Percentiles rank a stretch among this genome's conserved stretches.
Evolutionary conservation across 2,113 vertebrate genomes (phyloP).

Genomic region (Pomatorhinus ruficollis): DNA sequence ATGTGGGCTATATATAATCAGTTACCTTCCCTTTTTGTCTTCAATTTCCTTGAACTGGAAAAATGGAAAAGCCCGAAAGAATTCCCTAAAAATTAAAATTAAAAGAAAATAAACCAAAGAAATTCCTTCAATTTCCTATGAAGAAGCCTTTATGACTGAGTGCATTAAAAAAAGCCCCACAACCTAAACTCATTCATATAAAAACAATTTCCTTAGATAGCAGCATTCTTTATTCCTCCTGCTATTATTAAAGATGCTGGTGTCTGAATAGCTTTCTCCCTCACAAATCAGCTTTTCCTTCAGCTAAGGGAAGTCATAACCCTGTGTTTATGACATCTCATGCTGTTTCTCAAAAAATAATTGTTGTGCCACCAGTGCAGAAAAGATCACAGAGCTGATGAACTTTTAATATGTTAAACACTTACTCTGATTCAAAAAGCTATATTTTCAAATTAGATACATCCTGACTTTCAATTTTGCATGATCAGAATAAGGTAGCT

Average conservation of each 20-base stretch:
- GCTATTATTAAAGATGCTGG: constrained; percentile 40
- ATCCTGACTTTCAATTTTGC: background rate
- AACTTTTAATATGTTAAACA: constrained; percentile 48
- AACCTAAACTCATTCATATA: background rate
- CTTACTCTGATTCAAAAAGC: background rate
- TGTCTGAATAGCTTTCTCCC: constrained; percentile 20
- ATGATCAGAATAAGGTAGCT: background rate
- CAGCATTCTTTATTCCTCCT: constrained; percentile 35
- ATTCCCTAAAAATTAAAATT: background rate
- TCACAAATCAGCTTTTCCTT: constrained; percentile 38
- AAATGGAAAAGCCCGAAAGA: background rate
- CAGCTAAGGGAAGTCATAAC: constrained; percentile 32
- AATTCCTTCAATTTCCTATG: background rate
- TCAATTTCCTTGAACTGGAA: background rate
- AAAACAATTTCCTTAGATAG: constrained; percentile 54
- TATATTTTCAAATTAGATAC: background rate
- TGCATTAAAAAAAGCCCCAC: background rate
- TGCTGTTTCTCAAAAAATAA: constrained; percentile 53
- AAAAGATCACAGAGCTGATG: background rate
- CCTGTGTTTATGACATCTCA: constrained; percentile 23
- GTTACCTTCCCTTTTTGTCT: background rate
- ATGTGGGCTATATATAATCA: background rate
- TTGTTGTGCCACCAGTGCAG: background rate
- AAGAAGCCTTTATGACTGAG: background rate
- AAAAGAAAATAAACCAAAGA: background rate